Percentiles rank a stretch among this genome's conserved stretches.
Conservation (phyloP, 2,113 vertebrate genomes). For the Antennarius striatus region DNA sequence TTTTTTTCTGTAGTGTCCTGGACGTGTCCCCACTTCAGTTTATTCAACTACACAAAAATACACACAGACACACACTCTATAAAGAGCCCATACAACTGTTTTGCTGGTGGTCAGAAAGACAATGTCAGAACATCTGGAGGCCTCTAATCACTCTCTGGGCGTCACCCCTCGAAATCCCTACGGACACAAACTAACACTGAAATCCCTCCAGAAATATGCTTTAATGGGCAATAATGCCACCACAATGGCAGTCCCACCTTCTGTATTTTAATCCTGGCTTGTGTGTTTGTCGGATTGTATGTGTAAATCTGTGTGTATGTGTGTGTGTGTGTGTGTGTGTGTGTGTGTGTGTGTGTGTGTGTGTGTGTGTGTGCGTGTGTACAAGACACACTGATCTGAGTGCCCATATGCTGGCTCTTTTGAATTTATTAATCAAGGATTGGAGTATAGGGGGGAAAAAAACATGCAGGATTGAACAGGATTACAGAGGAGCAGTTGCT, state of each 20-base stretch:
- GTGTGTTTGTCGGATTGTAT: slow-evolving; percentile 36
- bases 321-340: slow-evolving; percentile 25
- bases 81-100: slow-evolving; percentile 37
- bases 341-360: slow-evolving; percentile 13
- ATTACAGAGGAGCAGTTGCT: slow-evolving; percentile 57
- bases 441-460: slow-evolving; percentile 13
- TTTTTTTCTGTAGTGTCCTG: neutral
- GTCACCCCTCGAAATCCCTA: slow-evolving; percentile 40
- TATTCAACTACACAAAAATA: neutral
- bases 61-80: neutral
- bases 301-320: slow-evolving; percentile 28
- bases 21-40: neutral
- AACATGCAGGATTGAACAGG: slow-evolving; percentile 54
- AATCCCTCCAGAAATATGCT: slow-evolving; percentile 64
- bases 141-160: slow-evolving; percentile 50
- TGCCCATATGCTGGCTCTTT: slow-evolving; percentile 68
- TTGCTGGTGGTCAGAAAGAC: slow-evolving; percentile 39
- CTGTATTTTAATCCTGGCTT: slow-evolving; percentile 64
- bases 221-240: slow-evolving; percentile 70
- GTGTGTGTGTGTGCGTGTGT: slow-evolving; percentile 25
- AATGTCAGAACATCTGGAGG: slow-evolving; percentile 65
- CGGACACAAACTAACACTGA: slow-evolving; percentile 42
- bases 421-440: slow-evolving; percentile 73
- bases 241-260: slow-evolving; percentile 59
- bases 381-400: slow-evolving; percentile 34